Base-by-base conservation (phyloP, 2,888 invertebrate species). In the Dicranocentrus wangi region DNA sequence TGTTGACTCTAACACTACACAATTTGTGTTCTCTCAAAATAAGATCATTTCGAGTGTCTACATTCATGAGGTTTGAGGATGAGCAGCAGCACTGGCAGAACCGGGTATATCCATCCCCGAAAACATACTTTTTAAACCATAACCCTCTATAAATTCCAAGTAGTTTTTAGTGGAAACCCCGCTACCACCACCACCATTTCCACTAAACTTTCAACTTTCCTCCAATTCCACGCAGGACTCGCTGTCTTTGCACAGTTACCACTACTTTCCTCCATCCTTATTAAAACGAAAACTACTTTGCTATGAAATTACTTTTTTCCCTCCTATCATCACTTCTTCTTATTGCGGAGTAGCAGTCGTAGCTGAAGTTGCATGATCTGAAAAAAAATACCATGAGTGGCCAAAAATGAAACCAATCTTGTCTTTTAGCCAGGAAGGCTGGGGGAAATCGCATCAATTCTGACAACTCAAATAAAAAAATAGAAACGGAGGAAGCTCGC, bases 351-450 rank as follows among this genome's bases (percentile, higher is more conserved):
- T n/a, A n/a, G 28, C 19, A 3, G 32, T 28, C 13, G 25, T 28
- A 27, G 60, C 60, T 27, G 32, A n/a, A n/a, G n/a, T n/a, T n/a
- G n/a, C n/a, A n/a, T n/a, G n/a, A 60, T 60, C 32, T 60, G 3
- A 15, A 55, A 55, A 21, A 55, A 15, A 21, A 3, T 23, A 51
- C 10, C 7, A 51, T 21, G 58, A 60, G 60, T 60, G 28, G 60
- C 32, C 60, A 60, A 60, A 58, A 60, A 60, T 28, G 60, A 60
- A 60, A 60, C 60, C 15, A 60, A 60, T 32, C 32, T 60, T 60
- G 28, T 60, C 60, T 10, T 3, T 23, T 3, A 2, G 7, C 17
- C 19, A 8, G 23, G 23, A 58, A 23, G 15, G 21, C 21, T 2
- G 10, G 21, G 3, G 7, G 15, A 60, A 60, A 60, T 60, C 60